Conservation (phyloP, 92 coral and sea anemone genomes). For the Zoanthus sansibaricus region DNA sequence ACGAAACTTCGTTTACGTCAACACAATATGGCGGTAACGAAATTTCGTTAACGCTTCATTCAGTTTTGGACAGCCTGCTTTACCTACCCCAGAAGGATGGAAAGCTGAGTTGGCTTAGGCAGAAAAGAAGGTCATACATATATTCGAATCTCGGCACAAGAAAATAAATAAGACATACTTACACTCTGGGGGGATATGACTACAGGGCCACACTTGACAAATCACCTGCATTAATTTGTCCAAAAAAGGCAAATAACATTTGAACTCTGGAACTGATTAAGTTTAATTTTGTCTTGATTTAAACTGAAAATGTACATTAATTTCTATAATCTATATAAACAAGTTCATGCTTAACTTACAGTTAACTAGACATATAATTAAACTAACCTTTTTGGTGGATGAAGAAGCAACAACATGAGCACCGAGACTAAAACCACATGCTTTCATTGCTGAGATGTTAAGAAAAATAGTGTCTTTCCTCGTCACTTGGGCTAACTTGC, state of each 20-base stretch:
- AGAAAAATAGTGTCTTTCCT: slow-evolving; percentile 71
- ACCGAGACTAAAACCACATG: slow-evolving; percentile 78
- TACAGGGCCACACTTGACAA: slow-evolving; percentile 83
- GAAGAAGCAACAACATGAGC: slow-evolving; percentile 61
- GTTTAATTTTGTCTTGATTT: no score
- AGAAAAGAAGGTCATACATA: no score
- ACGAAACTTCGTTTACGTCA: no score
- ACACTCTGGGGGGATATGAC: slow-evolving; percentile 77
- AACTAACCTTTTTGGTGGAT: slow-evolving; percentile 44
- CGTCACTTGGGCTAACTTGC: slow-evolving; percentile 74
- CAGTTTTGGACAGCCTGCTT: no score
- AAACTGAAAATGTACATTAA: no score
- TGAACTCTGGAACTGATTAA: no score
- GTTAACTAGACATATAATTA: background rate
- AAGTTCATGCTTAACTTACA: no score
- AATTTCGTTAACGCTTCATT: no score
- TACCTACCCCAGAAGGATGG: no score
- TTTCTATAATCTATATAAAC: background rate
- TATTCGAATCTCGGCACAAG: no score
- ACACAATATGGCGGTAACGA: no score
- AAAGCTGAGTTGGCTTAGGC: no score
- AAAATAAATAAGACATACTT: slow-evolving; percentile 26
- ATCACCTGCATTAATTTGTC: slow-evolving; percentile 53
- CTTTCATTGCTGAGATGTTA: slow-evolving; percentile 77
- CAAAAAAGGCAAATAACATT: background rate